Evolutionary conservation across 2,888 invertebrate genomes (phyloP), one percentile per base, ranked within the genome.

Genomic region (Pediacus dermestoides): DNA sequence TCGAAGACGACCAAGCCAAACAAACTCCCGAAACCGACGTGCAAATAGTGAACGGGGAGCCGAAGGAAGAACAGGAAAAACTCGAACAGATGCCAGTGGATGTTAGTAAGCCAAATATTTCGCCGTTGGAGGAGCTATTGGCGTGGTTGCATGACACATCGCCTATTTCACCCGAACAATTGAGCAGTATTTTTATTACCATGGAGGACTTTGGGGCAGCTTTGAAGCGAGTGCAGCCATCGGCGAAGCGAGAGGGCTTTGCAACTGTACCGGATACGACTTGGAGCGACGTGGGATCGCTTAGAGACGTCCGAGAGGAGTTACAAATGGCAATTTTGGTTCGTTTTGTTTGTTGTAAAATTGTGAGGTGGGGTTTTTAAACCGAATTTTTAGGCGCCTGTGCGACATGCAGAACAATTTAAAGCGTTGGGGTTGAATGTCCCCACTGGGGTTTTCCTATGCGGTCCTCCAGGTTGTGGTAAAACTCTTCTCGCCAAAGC

Each of bases 401-500:
- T 97, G 0, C 84, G 87, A 59, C 85, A 91, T 70, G 82, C 88
- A 0, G 85, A 88, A 46, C 81, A 84, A 52, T 81, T 91, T 58
- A 79, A 79, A 38, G 76, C 78, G 30, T 75, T 95, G 32, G 93
- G 93, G 1, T 69, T 96, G 36, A 77, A 77, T 23, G 76, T 83
- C 4, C 86, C 95, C 0, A 87, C 91, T 36, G 97, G 97, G 21
- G 85, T 99, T 2, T 70, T 99, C 41, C 74, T 99, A 2, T 96
- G 93, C 67, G 97, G 99, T 0, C 99, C 99, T 3, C 97, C 97
- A 3, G 97, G 97, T 35, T 90, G 90, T 64, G 90, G 90, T 31
- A 99, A 99, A 74, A 99, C 99, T 0, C 74, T 99, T 15, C 70
- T 99, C 34, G 99, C 97, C 1, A 99, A 99, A 75, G 99, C 97